Conservation (phyloP, 1,140 invertebrate genomes). For the Zaprionus vittiger region DNA sequence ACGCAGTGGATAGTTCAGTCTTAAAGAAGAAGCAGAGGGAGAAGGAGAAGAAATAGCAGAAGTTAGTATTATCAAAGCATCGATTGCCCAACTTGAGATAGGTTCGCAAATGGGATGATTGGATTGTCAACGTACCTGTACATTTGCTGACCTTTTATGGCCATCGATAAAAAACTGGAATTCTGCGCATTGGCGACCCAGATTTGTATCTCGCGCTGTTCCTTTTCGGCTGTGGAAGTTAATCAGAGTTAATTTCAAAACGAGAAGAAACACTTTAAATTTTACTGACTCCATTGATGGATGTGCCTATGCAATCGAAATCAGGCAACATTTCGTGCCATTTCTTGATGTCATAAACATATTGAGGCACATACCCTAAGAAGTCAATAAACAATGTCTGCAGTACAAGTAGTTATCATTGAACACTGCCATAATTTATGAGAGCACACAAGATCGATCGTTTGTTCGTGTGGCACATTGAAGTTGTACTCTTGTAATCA, state of each 20-base stretch:
- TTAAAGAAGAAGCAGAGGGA: constrained; percentile 38
- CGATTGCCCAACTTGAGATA: neutral
- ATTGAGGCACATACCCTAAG: neutral
- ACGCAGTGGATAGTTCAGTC: constrained; percentile 92
- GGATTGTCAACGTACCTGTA: constrained; percentile 84
- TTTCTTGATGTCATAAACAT: neutral
- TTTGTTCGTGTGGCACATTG: neutral
- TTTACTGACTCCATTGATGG: neutral
- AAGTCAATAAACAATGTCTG: neutral
- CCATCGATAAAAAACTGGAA: constrained; percentile 92
- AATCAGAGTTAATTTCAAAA: constrained; percentile 45
- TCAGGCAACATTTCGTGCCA: constrained; percentile 13
- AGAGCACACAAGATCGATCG: neutral
- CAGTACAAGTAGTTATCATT: neutral
- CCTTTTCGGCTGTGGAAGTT: constrained; percentile 87
- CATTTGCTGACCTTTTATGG: constrained; percentile 91
- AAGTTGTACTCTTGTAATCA: neutral
- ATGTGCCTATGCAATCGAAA: constrained; percentile 48
- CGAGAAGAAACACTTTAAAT: constrained; percentile 5
- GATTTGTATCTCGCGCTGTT: constrained; percentile 89
- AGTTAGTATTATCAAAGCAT: neutral
- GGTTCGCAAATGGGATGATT: constrained; percentile 13
- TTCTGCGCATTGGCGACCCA: constrained; percentile 92
- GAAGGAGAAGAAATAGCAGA: neutral
- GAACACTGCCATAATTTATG: neutral